A percentile compares a stretch with the other conserved stretches of the same genome.
Conservation (phyloP, 2,113 vertebrate genomes). For the Erythrolamprus reginae region DNA sequence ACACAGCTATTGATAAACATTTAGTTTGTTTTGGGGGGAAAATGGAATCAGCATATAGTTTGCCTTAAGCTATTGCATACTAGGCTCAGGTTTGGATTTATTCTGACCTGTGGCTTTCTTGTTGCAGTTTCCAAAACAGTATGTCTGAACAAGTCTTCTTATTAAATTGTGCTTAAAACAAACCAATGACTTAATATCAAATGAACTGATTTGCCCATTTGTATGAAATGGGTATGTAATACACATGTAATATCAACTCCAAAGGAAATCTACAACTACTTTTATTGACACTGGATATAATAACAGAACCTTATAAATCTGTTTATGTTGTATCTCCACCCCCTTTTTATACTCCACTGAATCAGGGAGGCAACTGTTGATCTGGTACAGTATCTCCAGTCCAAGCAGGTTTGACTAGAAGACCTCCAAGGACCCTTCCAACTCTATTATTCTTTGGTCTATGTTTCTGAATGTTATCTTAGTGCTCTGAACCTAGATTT, state of each 20-base stretch:
- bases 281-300: not conserved
- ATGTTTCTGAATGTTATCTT: not conserved
- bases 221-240: not conserved
- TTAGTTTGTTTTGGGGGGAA: not conserved
- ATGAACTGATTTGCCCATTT: not conserved
- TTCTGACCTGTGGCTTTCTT: not conserved
- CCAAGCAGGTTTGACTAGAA: not conserved
- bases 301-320: not conserved
- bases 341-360: not conserved
- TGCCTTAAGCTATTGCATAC: not conserved
- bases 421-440: not conserved
- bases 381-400: not conserved
- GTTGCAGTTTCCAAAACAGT: not conserved
- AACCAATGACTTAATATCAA: not conserved
- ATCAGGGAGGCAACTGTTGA: not conserved
- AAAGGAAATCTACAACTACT: not conserved
- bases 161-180: not conserved
- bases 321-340: not conserved
- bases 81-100: not conserved
- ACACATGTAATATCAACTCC: not conserved
- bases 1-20: not conserved
- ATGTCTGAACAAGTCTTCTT: not conserved
- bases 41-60: not conserved
- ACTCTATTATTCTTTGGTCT: not conserved
- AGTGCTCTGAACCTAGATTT: not conserved